These are phyloP conservation scores for Nomada hirtipes DNA, from an alignment of 2,888 invertebrate genomes.

Conservation along the genomic window DNA sequence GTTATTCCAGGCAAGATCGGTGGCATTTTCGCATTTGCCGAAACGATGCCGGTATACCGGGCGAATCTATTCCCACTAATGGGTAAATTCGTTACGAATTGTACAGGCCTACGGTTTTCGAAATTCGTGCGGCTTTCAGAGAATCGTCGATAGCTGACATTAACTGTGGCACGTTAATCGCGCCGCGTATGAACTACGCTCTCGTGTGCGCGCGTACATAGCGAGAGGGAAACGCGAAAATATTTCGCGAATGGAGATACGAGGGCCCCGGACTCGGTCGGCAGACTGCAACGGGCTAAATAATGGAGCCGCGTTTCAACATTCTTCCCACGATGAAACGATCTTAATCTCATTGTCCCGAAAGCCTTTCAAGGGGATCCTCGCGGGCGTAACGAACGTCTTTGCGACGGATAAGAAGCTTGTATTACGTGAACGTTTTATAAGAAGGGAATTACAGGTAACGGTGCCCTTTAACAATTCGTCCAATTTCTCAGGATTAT, in stretches of 20 bases:
- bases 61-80: neutral
- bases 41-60: too few species aligned
- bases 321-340: slow-evolving; percentile 33
- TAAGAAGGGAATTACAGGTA: slow-evolving; percentile 5
- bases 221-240: slow-evolving; percentile 20
- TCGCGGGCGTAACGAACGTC: slow-evolving; percentile 26
- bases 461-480: neutral
- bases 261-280: neutral
- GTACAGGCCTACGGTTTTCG: neutral
- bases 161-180: slow-evolving; percentile 65
- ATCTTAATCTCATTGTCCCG: slow-evolving; percentile 42
- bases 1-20: too few species aligned
- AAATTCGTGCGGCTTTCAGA: slow-evolving; percentile 31
- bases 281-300: slow-evolving; percentile 17
- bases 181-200: slow-evolving; percentile 34
- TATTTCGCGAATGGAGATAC: slow-evolving; percentile 5
- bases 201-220: neutral
- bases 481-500: neutral
- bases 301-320: slow-evolving; percentile 41
- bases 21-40: too few species aligned
- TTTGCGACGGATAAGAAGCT: slow-evolving; percentile 1
- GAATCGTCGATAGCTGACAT: slow-evolving; percentile 62
- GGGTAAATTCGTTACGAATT: neutral
- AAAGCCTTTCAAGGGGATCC: slow-evolving; percentile 27
- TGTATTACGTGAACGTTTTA: slow-evolving; percentile 2